phyloP scores from a whole-genome alignment of 1,140 invertebrate genomes.

The Spodoptera litura region DNA sequence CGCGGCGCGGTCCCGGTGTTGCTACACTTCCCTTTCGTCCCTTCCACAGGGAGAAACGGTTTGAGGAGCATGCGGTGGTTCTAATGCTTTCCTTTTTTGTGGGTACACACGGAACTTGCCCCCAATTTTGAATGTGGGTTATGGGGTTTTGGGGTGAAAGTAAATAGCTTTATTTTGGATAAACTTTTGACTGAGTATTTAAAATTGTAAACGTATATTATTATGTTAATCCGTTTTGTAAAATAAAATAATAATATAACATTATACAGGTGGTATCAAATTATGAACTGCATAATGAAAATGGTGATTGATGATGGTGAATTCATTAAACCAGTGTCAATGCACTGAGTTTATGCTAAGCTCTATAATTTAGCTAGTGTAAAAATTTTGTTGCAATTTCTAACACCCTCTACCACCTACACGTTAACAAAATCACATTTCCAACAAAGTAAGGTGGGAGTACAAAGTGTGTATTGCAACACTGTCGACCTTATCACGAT shows the following conservation, averaged over 20 bases:
- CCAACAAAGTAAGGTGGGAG: constrained; percentile 8
- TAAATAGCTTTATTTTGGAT: neutral
- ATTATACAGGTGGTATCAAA: too few species aligned
- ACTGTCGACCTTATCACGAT: constrained; percentile 29
- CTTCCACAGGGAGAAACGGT: neutral
- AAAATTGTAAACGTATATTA: too few species aligned
- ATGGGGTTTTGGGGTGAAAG: neutral
- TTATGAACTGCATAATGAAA: too few species aligned
- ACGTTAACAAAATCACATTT: neutral
- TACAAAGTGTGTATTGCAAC: constrained; percentile 20
- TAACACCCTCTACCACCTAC: too few species aligned
- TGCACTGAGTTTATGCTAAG: too few species aligned
- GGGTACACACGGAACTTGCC: neutral
- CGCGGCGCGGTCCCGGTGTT: constrained; percentile 21
- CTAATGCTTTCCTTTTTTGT: neutral
- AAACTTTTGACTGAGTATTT: too few species aligned
- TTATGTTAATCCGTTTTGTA: too few species aligned
- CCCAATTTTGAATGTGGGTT: neutral
- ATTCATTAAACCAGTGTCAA: too few species aligned
- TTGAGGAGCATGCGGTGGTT: neutral
- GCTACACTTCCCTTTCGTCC: neutral
- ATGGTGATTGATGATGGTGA: too few species aligned
- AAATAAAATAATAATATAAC: too few species aligned
- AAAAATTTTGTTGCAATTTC: too few species aligned
- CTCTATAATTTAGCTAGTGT: too few species aligned